phyloP scores from a whole-genome alignment of 2,797 vertebrate genomes.

The Potorous gilbertii region DNA sequence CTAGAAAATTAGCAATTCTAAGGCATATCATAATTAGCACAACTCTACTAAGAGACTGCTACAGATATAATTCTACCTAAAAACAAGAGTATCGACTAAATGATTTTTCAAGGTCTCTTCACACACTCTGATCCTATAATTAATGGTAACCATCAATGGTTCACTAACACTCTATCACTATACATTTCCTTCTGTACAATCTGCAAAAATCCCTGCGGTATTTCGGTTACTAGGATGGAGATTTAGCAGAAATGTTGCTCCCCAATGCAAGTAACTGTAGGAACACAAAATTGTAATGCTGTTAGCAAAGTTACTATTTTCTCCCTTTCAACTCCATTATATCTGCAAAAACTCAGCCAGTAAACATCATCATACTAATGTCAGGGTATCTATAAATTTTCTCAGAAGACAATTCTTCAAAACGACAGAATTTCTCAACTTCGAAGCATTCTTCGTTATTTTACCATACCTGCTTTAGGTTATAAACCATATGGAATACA shows the following conservation, averaged over 20 bases:
- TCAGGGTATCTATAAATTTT: conserved; percentile 58
- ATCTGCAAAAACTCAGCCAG: conserved; percentile 58
- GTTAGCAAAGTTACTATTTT: background rate
- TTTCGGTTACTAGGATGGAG: conserved; percentile 33
- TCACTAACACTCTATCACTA: conserved; percentile 13
- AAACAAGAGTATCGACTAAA: conserved; percentile 33
- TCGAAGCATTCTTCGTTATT: conserved; percentile 56
- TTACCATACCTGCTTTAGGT: conserved; percentile 64
- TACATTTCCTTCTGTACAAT: conserved; percentile 26
- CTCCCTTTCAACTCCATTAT: conserved; percentile 25
- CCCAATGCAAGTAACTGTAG: conserved; percentile 41
- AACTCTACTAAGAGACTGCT: conserved; percentile 42
- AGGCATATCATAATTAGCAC: conserved; percentile 32
- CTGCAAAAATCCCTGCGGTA: conserved; percentile 6
- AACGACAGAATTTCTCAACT: conserved; percentile 54
- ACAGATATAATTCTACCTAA: conserved; percentile 4
- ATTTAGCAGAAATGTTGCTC: background rate
- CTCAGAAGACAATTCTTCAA: conserved; percentile 62
- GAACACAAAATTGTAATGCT: background rate
- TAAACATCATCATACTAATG: conserved; percentile 59
- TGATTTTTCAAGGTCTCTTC: conserved; percentile 53
- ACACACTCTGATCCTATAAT: background rate
- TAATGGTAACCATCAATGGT: background rate
- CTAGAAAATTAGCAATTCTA: conserved; percentile 33
- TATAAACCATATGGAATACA: conserved; percentile 66